These are phyloP conservation scores for Calliphora vicina DNA, from an alignment of 1,140 invertebrate genomes.

Conservation along the genomic window DNA sequence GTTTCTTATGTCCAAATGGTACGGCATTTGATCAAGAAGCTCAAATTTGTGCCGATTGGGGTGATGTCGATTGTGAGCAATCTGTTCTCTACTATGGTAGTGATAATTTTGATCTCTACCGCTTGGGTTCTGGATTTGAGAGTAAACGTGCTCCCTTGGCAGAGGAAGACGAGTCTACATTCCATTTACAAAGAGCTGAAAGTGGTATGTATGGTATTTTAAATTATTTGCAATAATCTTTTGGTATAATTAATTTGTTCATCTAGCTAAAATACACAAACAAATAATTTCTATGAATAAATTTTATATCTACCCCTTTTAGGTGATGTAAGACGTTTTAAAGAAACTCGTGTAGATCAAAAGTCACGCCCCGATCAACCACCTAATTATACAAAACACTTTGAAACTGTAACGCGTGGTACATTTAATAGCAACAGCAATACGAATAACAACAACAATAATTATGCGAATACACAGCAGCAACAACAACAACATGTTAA, in stretches of 20 bases:
- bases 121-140: conserved; percentile 74
- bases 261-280: too few relatives aligned
- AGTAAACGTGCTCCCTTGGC: conserved; percentile 68
- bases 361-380: conserved; percentile 49
- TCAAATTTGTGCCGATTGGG: conserved; percentile 90
- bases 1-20: conserved; percentile 90
- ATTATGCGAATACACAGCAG: conserved; percentile 40
- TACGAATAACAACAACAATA: not conserved
- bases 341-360: conserved; percentile 56
- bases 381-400: conserved; percentile 47
- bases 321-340: conserved; percentile 58
- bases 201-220: conserved; percentile 66
- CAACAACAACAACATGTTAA: conserved; percentile 33
- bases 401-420: conserved; percentile 35
- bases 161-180: conserved; percentile 75
- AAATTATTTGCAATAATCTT: too few relatives aligned
- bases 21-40: conserved; percentile 93
- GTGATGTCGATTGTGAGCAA: conserved; percentile 84
- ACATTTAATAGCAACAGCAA: not conserved
- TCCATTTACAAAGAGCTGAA: conserved; percentile 78
- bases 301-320: conserved; percentile 20
- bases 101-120: conserved; percentile 85
- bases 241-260: too few relatives aligned
- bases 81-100: conserved; percentile 80
- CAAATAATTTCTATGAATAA: too few relatives aligned